Percentiles rank a stretch among this genome's conserved stretches.
Conservation (phyloP, 2,797 vertebrate species). For the Epinephelus awoara region DNA sequence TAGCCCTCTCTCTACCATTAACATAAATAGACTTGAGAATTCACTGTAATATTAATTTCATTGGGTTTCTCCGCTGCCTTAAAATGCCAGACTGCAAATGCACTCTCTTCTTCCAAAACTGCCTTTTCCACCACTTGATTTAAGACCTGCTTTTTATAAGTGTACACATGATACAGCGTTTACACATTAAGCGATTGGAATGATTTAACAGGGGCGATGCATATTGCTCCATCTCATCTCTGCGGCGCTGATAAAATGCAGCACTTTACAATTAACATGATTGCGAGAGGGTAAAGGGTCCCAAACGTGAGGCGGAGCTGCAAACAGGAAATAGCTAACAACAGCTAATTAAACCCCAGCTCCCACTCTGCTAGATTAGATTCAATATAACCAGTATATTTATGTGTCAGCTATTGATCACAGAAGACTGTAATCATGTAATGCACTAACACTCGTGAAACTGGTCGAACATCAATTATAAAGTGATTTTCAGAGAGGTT, state of each 20-base stretch:
- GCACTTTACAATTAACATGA: constrained; percentile 63
- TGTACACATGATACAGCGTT: constrained; percentile 32
- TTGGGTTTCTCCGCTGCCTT: neutral
- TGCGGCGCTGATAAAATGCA: constrained; percentile 38
- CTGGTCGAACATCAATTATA: constrained; percentile 67
- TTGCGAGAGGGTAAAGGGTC: constrained; percentile 59
- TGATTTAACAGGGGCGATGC: constrained; percentile 42
- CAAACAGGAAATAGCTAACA: constrained; percentile 61
- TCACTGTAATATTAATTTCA: neutral
- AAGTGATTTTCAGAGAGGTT: constrained; percentile 58
- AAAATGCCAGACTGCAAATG: neutral
- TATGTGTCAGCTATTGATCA: constrained; percentile 76
- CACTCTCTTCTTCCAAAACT: neutral
- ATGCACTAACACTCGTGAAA: constrained; percentile 59
- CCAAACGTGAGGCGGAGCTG: constrained; percentile 35
- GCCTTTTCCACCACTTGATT: constrained; percentile 33
- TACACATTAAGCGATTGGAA: constrained; percentile 40
- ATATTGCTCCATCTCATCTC: constrained; percentile 27
- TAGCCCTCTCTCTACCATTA: neutral
- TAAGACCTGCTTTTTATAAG: constrained; percentile 29
- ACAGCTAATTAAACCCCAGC: constrained; percentile 71
- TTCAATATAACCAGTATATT: constrained; percentile 54
- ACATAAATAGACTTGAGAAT: neutral
- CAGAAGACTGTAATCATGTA: constrained; percentile 61
- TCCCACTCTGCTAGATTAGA: constrained; percentile 72